Evolutionary conservation across 2,113 vertebrate genomes (phyloP).

Genomic region (Amblyopsis rosae): DNA sequence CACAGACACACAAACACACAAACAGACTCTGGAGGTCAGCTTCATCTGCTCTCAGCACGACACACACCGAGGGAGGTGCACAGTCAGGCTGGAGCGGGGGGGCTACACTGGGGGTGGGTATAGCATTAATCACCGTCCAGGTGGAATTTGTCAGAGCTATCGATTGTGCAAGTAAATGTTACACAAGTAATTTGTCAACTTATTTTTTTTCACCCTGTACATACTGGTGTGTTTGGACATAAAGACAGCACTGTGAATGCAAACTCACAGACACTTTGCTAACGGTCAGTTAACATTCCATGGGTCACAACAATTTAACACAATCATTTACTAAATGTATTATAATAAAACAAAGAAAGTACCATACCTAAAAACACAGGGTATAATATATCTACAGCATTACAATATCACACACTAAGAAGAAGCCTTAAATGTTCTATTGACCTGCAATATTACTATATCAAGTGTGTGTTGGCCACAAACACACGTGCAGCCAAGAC

Average conservation of each 20-base stretch:
- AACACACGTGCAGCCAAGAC: slow-evolving; percentile 31
- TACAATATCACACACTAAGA: too few species aligned
- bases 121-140: slow-evolving; percentile 91
- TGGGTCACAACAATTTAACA: not conserved
- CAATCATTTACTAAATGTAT: not conserved
- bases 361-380: not conserved
- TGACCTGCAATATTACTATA: slow-evolving; percentile 41
- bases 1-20: slow-evolving; percentile 18
- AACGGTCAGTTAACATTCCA: not conserved
- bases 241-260: slow-evolving; percentile 47
- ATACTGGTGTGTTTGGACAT: slow-evolving; percentile 80
- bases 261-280: slow-evolving; percentile 23
- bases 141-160: slow-evolving; percentile 92
- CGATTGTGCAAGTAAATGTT: slow-evolving; percentile 95
- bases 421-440: slow-evolving; percentile 2
- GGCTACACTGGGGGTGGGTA: slow-evolving; percentile 71
- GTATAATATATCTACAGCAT: too few species aligned
- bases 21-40: slow-evolving; percentile 50
- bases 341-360: not conserved
- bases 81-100: slow-evolving; percentile 60
- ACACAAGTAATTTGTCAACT: slow-evolving; percentile 91
- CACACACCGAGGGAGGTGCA: slow-evolving; percentile 61
- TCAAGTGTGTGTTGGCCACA: slow-evolving; percentile 29
- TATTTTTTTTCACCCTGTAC: slow-evolving; percentile 53
- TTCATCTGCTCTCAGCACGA: slow-evolving; percentile 70